Conservation (phyloP, 2,113 vertebrate species). For the Platycercus adscitus region DNA sequence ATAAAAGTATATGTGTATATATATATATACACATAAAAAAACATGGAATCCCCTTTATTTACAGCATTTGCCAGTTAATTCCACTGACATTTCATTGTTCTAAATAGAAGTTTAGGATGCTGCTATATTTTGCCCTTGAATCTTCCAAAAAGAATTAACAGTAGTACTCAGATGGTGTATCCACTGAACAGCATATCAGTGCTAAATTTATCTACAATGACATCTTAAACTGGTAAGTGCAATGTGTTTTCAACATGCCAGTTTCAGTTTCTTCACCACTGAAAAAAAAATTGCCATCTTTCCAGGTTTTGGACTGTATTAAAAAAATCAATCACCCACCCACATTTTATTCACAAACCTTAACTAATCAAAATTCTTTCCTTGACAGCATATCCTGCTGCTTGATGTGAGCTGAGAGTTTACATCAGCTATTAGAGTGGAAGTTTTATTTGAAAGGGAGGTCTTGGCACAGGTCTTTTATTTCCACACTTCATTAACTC, state of each 20-base stretch:
- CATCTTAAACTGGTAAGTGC: background rate
- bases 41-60: background rate
- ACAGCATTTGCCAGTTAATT: background rate
- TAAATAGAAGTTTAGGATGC: background rate
- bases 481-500: background rate
- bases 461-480: background rate
- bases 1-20: background rate
- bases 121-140: background rate
- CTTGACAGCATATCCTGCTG: background rate
- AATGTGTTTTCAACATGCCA: background rate
- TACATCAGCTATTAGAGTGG: background rate
- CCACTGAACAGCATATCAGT: background rate
- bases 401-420: fast-evolving
- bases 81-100: background rate
- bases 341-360: background rate
- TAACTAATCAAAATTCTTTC: background rate
- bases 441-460: background rate
- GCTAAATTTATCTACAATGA: background rate
- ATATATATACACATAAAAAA: background rate
- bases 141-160: background rate
- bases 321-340: background rate
- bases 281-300: background rate
- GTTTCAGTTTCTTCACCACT: background rate
- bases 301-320: background rate
- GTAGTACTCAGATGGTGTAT: background rate